Conservation (phyloP, 1,140 invertebrate genomes). For the Rhyzopertha dominica region DNA sequence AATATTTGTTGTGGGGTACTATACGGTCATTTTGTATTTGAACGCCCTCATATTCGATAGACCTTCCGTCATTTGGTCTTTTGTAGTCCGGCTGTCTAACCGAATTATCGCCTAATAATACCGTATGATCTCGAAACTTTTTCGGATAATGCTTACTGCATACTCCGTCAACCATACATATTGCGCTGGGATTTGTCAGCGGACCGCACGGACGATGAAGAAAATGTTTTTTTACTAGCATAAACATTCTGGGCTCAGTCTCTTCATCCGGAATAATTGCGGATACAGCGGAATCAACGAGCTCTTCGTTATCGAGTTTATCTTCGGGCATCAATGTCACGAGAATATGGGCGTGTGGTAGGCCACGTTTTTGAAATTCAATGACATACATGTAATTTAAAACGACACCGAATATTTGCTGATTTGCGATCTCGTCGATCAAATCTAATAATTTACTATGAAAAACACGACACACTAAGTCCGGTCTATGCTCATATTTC, state of each 20-base stretch:
- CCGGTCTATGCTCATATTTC: conserved; percentile 17
- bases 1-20: conserved; percentile 1
- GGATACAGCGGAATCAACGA: neutral
- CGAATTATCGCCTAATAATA: neutral
- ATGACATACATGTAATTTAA: conserved; percentile 10
- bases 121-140: too few species aligned
- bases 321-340: neutral
- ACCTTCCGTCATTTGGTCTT: neutral
- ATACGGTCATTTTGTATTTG: neutral
- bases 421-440: conserved; percentile 9
- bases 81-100: neutral
- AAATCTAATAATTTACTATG: conserved; percentile 10
- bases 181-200: too few species aligned
- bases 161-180: too few species aligned
- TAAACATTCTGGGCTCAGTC: too few species aligned
- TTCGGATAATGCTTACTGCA: too few species aligned
- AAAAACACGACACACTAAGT: conserved; percentile 14
- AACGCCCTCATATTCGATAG: neutral
- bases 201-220: too few species aligned
- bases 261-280: too few species aligned
- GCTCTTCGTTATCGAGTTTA: neutral
- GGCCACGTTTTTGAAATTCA: conserved; percentile 14
- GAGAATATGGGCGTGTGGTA: conserved; percentile 9
- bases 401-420: neutral
- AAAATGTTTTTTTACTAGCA: too few species aligned